phyloP scores from a whole-genome alignment of 53 echinoderm and acorn worm species.

The Actinopyga echinites region DNA sequence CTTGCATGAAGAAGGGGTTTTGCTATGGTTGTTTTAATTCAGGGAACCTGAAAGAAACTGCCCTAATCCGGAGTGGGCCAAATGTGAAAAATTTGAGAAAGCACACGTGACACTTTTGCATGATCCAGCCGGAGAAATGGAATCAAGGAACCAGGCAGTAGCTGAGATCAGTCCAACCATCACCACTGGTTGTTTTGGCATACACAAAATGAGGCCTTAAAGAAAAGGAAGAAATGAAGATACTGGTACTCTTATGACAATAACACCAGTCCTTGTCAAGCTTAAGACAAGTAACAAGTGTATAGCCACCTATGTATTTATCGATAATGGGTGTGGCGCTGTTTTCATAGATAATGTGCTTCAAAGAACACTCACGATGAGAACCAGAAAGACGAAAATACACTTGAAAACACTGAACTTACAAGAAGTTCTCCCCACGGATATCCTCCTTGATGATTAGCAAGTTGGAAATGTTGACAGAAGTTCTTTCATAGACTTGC shows the following conservation, averaged over 20 bases:
- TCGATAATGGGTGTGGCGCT: slow-evolving; percentile 52
- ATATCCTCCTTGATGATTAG: slow-evolving; percentile 39
- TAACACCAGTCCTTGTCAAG: slow-evolving; percentile 44
- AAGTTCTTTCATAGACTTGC: slow-evolving; percentile 44
- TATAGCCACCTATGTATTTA: slow-evolving; percentile 44
- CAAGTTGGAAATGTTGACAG: slow-evolving; percentile 5
- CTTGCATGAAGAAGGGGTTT: not conserved
- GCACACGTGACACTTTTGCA: not conserved
- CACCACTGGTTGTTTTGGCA: not conserved
- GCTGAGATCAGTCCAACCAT: not conserved
- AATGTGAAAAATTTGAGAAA: not conserved
- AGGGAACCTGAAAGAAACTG: too few relatives aligned
- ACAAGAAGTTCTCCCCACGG: slow-evolving; percentile 31
- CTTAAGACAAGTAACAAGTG: slow-evolving; percentile 14
- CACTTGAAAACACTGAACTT: slow-evolving; percentile 49
- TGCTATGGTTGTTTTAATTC: not conserved
- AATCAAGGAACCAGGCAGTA: not conserved
- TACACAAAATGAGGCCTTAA: not conserved
- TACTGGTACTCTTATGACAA: slow-evolving; percentile 31
- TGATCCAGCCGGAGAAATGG: not conserved
- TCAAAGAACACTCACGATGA: not conserved
- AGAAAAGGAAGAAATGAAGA: not conserved
- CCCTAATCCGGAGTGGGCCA: not conserved
- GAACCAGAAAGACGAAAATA: slow-evolving; percentile 33
- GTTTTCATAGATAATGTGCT: slow-evolving; percentile 43